Percentiles rank a stretch among this genome's conserved stretches.
These are phyloP conservation scores for Progne subis DNA, from an alignment of 2,113 vertebrate species.

Conservation along the genomic window DNA sequence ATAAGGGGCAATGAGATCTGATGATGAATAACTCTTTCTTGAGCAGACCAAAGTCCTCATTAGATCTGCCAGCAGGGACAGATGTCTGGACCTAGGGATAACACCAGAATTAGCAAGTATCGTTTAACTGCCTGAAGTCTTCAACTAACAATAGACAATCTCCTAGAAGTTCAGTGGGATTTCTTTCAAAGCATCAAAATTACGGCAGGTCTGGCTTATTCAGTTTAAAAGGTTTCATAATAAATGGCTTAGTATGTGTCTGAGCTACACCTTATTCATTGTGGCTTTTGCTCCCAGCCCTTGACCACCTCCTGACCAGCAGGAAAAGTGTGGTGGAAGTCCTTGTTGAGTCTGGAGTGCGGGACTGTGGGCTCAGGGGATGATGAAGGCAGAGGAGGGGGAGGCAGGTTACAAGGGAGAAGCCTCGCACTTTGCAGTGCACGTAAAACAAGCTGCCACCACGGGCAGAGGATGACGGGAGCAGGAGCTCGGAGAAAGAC, in stretches of 20 bases:
- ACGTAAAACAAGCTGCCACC: slow-evolving; percentile 31
- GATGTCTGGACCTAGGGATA: slow-evolving; percentile 40
- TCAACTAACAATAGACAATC: background rate
- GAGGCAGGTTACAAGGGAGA: background rate
- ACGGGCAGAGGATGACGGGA: slow-evolving; percentile 18
- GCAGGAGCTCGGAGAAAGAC: slow-evolving; percentile 16
- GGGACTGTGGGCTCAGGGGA: background rate
- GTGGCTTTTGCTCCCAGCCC: background rate
- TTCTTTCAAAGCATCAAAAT: background rate
- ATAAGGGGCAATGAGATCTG: slow-evolving; percentile 35
- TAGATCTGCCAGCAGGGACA: slow-evolving; percentile 55
- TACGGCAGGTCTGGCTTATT: background rate
- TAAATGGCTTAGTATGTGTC: background rate
- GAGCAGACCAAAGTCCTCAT: slow-evolving; percentile 54
- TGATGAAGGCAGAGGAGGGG: background rate
- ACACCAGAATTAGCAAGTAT: slow-evolving; percentile 61
- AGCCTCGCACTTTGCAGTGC: background rate
- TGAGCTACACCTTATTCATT: background rate
- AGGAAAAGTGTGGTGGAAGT: background rate
- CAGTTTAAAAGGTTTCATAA: background rate
- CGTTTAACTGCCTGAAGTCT: slow-evolving; percentile 51
- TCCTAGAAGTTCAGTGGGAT: background rate
- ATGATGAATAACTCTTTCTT: slow-evolving; percentile 60
- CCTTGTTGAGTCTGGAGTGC: background rate
- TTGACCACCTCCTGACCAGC: background rate